A percentile compares a stretch with the other conserved stretches of the same genome.
Conservation (phyloP, 2,888 invertebrate species). For the Hypselothyrea guttata region DNA sequence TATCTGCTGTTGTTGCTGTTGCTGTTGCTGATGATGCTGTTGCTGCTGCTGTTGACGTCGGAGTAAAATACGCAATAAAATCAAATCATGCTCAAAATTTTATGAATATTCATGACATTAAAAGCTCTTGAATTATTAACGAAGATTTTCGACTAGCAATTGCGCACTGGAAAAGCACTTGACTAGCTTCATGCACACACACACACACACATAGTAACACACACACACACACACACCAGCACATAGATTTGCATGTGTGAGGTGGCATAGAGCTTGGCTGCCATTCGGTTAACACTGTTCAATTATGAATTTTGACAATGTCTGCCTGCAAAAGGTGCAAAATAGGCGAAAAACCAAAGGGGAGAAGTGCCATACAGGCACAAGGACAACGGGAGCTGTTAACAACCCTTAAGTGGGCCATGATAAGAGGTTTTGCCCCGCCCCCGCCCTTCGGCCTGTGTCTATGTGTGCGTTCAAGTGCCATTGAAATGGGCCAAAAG, state of each 20-base stretch:
- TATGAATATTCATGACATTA: slow-evolving; percentile 77
- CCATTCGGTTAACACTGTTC: slow-evolving; percentile 56
- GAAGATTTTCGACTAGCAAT: slow-evolving; percentile 71
- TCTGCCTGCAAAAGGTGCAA: slow-evolving; percentile 64
- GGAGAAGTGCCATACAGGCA: neutral
- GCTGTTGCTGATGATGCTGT: slow-evolving; percentile 6
- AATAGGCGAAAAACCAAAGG: slow-evolving; percentile 54
- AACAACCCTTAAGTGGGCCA: slow-evolving; percentile 59
- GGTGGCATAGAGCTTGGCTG: slow-evolving; percentile 6
- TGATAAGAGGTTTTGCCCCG: slow-evolving; percentile 38
- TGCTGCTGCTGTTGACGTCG: slow-evolving; percentile 20
- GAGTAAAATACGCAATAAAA: slow-evolving; percentile 71
- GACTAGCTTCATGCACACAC: slow-evolving; percentile 28
- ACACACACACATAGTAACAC: slow-evolving; percentile 27
- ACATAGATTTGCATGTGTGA: slow-evolving; percentile 12
- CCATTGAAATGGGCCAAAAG: slow-evolving; percentile 52
- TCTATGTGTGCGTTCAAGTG: slow-evolving; percentile 30
- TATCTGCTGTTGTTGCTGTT: slow-evolving; percentile 9
- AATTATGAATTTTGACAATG: slow-evolving; percentile 76
- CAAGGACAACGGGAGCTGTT: slow-evolving; percentile 12
- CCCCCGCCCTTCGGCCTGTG: neutral
- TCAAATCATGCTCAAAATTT: slow-evolving; percentile 75
- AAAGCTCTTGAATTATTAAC: slow-evolving; percentile 77
- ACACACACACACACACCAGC: slow-evolving; percentile 18
- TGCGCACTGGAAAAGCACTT: slow-evolving; percentile 65